Evolutionary conservation across 2,888 invertebrate species (phyloP), one percentile per base, ranked within the genome.

Genomic region (Lymantria dispar): DNA sequence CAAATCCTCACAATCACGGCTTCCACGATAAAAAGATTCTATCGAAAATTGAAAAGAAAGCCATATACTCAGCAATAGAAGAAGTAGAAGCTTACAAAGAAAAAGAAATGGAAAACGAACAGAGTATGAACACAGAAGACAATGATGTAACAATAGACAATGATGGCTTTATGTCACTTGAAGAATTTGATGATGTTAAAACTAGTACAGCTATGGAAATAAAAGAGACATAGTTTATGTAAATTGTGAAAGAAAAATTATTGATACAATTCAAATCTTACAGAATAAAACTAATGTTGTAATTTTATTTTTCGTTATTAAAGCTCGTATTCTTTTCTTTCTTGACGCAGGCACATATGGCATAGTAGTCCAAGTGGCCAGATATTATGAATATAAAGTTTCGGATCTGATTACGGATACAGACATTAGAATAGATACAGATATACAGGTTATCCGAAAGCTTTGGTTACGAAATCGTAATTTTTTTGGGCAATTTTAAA

Each of bases 11-110:
- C 66, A 87, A 85, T 52, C 92, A 92, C 56, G 64, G 86, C 0
- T 91, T 86, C 69, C 92, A 92, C 54, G 92, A 92, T 50, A 88
- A 85, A 61, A 91, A 90, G 63, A 91, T 92, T 39, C 59, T 91
- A 3, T 61, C 78, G 0, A 91, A 91, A 63, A 85, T 92, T 7
- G 83, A 88, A 59, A 88, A 87, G 68, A 86, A 89, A 54, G 75
- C 84, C 0, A 83, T 92, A 0, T 91, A 78, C 64, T 83, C 86
- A 1, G 82, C 81, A 3, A 57, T 83, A 45, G 83, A 81, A 48
- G 81, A 84, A 8, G 75, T 82, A 0, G 62, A 81, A 50, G 68
- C 66, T 0, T 80, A 78, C 53, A 78, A 74, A 54, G 75, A 79
- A 3, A 78, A 72, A 48, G 68, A 76, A 50, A 72, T 60, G 37